phyloP scores from a whole-genome alignment of 2,113 vertebrate species.

The Illadopsis cleaveri region DNA sequence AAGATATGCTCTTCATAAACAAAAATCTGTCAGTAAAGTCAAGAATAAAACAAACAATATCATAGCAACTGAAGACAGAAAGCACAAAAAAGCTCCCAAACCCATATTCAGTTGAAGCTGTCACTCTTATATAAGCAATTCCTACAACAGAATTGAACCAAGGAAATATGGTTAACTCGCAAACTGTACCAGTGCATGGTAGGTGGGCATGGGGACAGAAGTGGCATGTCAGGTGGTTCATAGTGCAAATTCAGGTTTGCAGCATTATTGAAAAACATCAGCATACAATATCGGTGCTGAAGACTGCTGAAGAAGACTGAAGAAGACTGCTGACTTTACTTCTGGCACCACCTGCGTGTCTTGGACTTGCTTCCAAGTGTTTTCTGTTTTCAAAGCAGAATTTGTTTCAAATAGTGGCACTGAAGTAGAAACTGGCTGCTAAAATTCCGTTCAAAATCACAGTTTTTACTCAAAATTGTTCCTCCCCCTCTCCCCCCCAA shows the following conservation, averaged over 20 bases:
- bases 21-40: neutral
- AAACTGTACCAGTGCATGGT: neutral
- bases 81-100: neutral
- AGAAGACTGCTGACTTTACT: neutral
- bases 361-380: neutral
- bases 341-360: neutral
- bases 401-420: neutral
- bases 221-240: neutral
- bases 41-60: neutral
- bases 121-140: neutral
- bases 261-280: neutral
- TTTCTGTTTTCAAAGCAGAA: neutral
- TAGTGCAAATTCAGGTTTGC: neutral
- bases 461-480: neutral
- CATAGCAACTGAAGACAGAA: neutral
- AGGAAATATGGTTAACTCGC: neutral
- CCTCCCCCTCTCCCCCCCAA: accelerated
- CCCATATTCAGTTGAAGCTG: neutral
- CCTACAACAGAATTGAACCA: neutral
- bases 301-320: too few relatives aligned
- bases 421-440: neutral
- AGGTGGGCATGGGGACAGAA: neutral
- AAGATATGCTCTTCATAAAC: neutral
- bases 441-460: neutral
- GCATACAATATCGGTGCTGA: neutral